phyloP scores from a whole-genome alignment of 2,113 vertebrate genomes.

The Zootoca vivipara region DNA sequence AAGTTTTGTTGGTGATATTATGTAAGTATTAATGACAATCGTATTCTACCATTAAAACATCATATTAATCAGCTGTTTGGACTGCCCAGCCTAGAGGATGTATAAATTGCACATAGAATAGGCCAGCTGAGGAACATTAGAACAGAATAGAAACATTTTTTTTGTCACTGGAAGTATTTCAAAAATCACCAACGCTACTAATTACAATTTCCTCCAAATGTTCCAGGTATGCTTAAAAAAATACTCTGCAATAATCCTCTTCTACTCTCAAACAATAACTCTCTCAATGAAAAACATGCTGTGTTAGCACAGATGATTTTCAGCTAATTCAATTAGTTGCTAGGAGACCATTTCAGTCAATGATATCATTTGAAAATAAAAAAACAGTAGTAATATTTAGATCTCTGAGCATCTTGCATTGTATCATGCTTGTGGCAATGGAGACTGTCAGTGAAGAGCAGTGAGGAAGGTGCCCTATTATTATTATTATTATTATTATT shows the following conservation, averaged over 20 bases:
- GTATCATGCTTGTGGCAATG: no score
- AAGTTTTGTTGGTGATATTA: not conserved
- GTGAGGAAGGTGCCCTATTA: no score
- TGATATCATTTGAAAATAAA: no score
- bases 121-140: not conserved
- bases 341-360: not conserved
- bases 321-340: not conserved
- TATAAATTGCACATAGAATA: not conserved
- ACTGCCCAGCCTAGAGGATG: not conserved
- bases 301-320: not conserved
- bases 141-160: not conserved
- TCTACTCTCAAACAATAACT: not conserved
- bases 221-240: not conserved
- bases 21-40: not conserved
- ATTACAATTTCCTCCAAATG: conserved; percentile 8
- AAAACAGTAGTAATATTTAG: no score
- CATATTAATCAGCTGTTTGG: not conserved
- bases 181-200: not conserved
- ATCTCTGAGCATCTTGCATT: no score
- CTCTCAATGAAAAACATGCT: not conserved
- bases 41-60: not conserved
- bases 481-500: no score
- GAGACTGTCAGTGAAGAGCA: no score
- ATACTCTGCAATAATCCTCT: not conserved
- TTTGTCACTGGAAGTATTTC: not conserved